Evolutionary conservation across 2,797 vertebrate species (phyloP).

Genomic region (Acanthiza pusilla): DNA sequence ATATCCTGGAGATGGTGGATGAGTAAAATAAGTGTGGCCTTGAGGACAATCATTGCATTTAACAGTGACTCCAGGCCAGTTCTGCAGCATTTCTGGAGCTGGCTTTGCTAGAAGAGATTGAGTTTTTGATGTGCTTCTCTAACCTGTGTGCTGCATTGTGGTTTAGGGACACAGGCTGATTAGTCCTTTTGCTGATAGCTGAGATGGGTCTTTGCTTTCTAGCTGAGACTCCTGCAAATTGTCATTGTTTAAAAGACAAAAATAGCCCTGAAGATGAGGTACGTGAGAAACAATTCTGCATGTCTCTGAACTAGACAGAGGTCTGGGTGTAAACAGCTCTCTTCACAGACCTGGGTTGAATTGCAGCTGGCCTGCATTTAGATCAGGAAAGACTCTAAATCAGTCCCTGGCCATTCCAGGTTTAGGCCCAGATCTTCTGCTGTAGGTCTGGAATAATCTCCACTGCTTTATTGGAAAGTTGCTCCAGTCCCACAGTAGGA

Average conservation of each 20-base stretch:
- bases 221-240: background rate
- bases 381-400: background rate
- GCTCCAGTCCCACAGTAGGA: background rate
- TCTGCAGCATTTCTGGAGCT: background rate
- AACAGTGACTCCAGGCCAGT: background rate
- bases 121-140: background rate
- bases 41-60: background rate
- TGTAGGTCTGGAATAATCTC: background rate
- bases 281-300: background rate
- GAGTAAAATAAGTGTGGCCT: background rate
- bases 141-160: background rate
- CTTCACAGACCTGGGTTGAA: background rate
- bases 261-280: background rate
- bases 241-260: background rate
- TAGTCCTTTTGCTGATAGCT: background rate
- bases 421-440: background rate
- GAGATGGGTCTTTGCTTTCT: conserved; percentile 13
- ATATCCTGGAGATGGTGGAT: background rate
- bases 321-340: background rate
- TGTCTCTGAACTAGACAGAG: background rate
- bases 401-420: background rate
- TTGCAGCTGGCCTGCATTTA: background rate
- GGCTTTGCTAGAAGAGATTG: background rate
- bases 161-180: background rate
- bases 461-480: background rate